Conservation (phyloP, 1,140 invertebrate genomes). For the Chrysoperla carnea region DNA sequence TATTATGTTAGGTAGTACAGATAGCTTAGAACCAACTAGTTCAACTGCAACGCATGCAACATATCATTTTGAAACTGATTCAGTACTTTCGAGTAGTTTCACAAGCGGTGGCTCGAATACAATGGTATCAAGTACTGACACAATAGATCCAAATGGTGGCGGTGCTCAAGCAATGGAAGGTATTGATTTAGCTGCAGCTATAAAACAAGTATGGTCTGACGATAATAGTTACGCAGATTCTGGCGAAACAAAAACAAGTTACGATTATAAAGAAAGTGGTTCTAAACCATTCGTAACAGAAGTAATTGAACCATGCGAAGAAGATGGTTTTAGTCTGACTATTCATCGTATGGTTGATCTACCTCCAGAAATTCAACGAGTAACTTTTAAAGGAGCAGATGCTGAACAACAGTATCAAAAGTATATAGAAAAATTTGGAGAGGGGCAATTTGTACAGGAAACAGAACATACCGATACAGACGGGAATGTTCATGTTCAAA, state of each 20-base stretch:
- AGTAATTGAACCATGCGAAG: constrained; percentile 22
- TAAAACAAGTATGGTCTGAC: constrained; percentile 23
- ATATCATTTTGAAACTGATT: constrained; percentile 68
- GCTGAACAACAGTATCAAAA: constrained; percentile 27
- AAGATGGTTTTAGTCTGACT: constrained; percentile 22
- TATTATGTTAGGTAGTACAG: constrained; percentile 44
- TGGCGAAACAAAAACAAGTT: constrained; percentile 11
- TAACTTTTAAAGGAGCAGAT: constrained; percentile 33
- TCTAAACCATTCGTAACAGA: constrained; percentile 25
- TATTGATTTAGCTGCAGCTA: constrained; percentile 19
- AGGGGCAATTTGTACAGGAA: constrained; percentile 29
- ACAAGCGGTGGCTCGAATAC: constrained; percentile 59
- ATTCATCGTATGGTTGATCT: constrained; percentile 27
- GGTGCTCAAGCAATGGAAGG: constrained; percentile 4
- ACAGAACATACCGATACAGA: constrained; percentile 25
- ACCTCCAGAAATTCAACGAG: constrained; percentile 28
- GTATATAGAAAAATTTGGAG: constrained; percentile 28
- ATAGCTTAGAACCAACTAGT: constrained; percentile 47
- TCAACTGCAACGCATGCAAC: constrained; percentile 64
- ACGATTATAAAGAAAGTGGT: constrained; percentile 14
- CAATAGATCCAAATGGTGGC: constrained; percentile 28
- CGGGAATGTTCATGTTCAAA: constrained; percentile 30
- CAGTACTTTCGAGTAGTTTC: constrained; percentile 62
- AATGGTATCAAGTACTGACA: constrained; percentile 52
- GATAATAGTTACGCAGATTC: constrained; percentile 11